A percentile compares a stretch with the other conserved stretches of the same genome.
phyloP scores from a whole-genome alignment of 92 coral and sea anemone species.

The Heteractis magnifica region DNA sequence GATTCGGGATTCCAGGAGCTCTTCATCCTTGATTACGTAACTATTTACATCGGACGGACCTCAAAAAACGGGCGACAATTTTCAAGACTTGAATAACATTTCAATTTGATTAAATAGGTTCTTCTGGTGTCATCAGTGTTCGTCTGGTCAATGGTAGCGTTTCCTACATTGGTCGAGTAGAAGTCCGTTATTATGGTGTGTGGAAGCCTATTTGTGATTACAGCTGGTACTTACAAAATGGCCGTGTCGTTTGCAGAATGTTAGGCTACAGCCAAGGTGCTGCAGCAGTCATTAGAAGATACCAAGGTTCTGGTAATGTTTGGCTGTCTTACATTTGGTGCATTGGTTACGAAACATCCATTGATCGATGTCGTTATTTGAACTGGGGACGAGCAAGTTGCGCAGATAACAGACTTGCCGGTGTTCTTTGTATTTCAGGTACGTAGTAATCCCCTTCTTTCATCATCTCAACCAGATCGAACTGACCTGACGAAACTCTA shows the following conservation, averaged over 20 bases:
- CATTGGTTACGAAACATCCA: constrained; percentile 6
- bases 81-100: not conserved
- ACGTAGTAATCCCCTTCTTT: not conserved
- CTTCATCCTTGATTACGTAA: too few species aligned
- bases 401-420: not conserved
- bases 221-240: not conserved
- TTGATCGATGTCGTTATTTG: not conserved
- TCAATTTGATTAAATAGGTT: not conserved
- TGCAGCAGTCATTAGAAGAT: not conserved
- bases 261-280: constrained; percentile 2
- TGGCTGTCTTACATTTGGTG: constrained; percentile 9
- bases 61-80: not conserved
- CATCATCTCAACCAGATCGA: too few species aligned
- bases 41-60: not conserved
- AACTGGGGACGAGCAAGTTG: constrained; percentile 3
- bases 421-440: constrained; percentile 14
- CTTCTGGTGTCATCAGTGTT: not conserved
- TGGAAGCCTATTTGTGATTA: constrained; percentile 6
- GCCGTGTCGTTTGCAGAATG: constrained; percentile 15
- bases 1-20: too few species aligned
- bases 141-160: not conserved
- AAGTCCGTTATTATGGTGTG: constrained; percentile 18
- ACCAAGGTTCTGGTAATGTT: not conserved
- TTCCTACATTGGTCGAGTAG: not conserved
- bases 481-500: too few species aligned